Evolutionary conservation across 2,797 vertebrate species (phyloP), one percentile per base, ranked within the genome.

Genomic region (Sebastes oblongus): DNA sequence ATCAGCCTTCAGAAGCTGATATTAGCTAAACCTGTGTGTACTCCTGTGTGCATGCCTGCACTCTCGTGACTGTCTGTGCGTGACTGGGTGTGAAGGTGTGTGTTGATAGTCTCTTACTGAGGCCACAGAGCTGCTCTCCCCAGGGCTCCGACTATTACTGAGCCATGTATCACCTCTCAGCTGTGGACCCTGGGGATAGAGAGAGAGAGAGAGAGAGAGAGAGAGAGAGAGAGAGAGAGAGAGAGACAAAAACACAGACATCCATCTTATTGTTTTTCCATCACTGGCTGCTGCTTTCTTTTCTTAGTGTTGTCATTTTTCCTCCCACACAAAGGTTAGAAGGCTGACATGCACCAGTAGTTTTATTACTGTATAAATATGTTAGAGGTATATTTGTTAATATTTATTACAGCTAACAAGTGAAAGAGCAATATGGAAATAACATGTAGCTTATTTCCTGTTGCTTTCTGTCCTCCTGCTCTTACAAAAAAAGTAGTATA

Each of bases 61-160:
- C 69, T 73, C 82, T 78, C 6, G n/a, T 80, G 82, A 65, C 74
- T 46, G 77, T 32, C 46, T 82, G 83, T 80, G 85, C 34, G 56
- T 72, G 78, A 55, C 30, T 67, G 52, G 27, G 55, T 80, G 84
- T 80, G 85, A 85, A 84, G 36, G 66, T 77, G 74, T 60, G 29
- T 50, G 73, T 86, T 88, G 83, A 88, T 83, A 86, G 88, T 88
- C 84, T 93, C 81, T 91, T 81, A 89, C 83, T 83, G 73, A 90
- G 88, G 93, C 89, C 91, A 93, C 83, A 5, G 76, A 86, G 89
- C 79, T 8, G 79, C 82, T 64, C 25, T 83, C 92, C 92, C 84
- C 82, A 30, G 89, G 87, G 86, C 85, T 80, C 85, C 29, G 52
- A 75, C 88, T 87, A 89, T 93, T 89, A 93, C 75, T 34, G 78